Conservation (phyloP, 2,113 vertebrate genomes). For the Himantopus leucocephalus region DNA sequence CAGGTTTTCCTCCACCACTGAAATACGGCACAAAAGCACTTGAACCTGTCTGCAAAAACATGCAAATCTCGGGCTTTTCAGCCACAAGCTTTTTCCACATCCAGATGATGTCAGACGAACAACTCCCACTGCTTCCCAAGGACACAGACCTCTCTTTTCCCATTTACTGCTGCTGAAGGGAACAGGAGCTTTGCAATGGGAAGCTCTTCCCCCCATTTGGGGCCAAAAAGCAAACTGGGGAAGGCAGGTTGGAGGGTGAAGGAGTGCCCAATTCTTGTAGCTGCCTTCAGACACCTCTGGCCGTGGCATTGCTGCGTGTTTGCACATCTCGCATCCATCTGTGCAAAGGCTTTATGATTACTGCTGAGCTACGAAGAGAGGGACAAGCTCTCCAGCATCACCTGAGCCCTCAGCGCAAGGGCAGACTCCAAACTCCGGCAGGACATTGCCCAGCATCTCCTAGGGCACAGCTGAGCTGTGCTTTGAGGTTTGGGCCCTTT, state of each 20-base stretch:
- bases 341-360: background rate
- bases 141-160: background rate
- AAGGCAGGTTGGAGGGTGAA: background rate
- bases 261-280: background rate
- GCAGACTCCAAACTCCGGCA: background rate
- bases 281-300: background rate
- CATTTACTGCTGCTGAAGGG: background rate
- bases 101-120: background rate
- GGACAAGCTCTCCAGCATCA: background rate
- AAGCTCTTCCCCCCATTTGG: background rate
- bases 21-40: rapidly evolving
- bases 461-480: background rate
- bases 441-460: background rate
- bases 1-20: background rate
- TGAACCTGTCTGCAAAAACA: background rate
- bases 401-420: background rate
- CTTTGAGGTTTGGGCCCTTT: background rate
- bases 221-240: background rate
- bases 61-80: background rate
- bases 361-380: background rate
- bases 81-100: background rate
- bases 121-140: background rate
- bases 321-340: background rate
- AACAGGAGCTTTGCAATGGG: background rate
- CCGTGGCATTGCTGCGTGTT: background rate